A percentile compares a stretch with the other conserved stretches of the same genome.
phyloP scores from a whole-genome alignment of 2,113 vertebrate genomes.

The Protobothrops mucrosquamatus region DNA sequence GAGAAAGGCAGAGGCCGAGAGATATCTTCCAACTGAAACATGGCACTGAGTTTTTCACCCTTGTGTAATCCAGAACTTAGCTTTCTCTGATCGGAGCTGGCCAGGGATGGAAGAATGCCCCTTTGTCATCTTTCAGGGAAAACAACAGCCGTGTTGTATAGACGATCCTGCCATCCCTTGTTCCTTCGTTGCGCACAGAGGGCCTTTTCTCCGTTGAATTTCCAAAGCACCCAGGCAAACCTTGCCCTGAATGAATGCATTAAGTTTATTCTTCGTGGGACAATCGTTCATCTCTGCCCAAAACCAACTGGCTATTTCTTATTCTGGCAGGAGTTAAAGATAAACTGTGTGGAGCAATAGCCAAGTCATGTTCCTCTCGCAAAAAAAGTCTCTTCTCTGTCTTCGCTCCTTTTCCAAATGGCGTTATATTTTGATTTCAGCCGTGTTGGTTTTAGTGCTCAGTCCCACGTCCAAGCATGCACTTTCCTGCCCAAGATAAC shows the following conservation, averaged over 20 bases:
- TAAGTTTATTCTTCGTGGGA: neutral
- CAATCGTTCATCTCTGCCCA: neutral
- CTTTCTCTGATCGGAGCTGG: neutral
- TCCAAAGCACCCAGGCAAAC: neutral
- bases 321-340: neutral
- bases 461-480: neutral
- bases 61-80: neutral
- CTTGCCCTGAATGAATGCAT: neutral
- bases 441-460: fast-evolving
- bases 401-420: neutral
- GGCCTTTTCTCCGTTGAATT: neutral
- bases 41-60: no score
- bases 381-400: neutral
- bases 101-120: neutral
- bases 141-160: neutral
- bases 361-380: fast-evolving
- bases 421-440: neutral
- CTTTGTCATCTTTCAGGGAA: neutral
- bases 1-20: no score
- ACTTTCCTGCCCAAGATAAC: neutral
- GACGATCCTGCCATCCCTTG: neutral
- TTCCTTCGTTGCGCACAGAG: neutral
- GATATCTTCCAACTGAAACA: neutral
- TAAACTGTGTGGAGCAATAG: neutral
- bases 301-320: neutral